Evolutionary conservation across 2,888 invertebrate genomes (phyloP), one percentile per base, ranked within the genome.

Genomic region (Sinelater perroti): DNA sequence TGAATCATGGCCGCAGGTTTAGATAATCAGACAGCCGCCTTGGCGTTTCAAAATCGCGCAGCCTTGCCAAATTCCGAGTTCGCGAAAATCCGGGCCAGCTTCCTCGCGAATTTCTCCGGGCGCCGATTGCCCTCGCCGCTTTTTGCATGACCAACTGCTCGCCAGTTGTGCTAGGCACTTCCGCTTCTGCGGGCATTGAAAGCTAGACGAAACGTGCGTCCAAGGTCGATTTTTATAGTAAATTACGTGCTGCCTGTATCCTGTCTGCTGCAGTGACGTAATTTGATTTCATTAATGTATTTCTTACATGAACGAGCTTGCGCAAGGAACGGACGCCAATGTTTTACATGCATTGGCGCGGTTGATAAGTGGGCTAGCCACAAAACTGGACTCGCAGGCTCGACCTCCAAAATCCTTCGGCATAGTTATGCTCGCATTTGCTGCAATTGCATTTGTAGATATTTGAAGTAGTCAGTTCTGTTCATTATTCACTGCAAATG

Each of bases 171-270:
- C 17, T 45, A 40, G n/a, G 4, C 31, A 33, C 26, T 44, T 44
- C 52, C 52, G 44, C 33, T 52, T 35, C 11, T 10, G 11, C 6
- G 14, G 14, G n/a, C 10, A 26, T 21, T 13, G 33, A 36, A 44
- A 31, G 42, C 52, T 44, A 52, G 52, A 52, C 52, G 31, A 51
- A 51, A 44, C 52, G 30, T 52, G 40, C 44, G 42, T 17, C 10
- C 52, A 52, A 52, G 52, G 52, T 52, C 33, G 42, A 42, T 52
- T 52, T 52, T 50, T 24, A 18, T 20, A 40, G 18, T 50, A 38
- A 50, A 50, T 52, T 44, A 31, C 31, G 13, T 31, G 26, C 16
- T 31, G 42, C 42, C 31, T 51, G 33, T 51, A 51, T 38, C 40
- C 38, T 30, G 50, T 50, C 50, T 38, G 40, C 36, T 17, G 18